Conservation (phyloP, 2,888 invertebrate species). For the Incurvaria masculella region DNA sequence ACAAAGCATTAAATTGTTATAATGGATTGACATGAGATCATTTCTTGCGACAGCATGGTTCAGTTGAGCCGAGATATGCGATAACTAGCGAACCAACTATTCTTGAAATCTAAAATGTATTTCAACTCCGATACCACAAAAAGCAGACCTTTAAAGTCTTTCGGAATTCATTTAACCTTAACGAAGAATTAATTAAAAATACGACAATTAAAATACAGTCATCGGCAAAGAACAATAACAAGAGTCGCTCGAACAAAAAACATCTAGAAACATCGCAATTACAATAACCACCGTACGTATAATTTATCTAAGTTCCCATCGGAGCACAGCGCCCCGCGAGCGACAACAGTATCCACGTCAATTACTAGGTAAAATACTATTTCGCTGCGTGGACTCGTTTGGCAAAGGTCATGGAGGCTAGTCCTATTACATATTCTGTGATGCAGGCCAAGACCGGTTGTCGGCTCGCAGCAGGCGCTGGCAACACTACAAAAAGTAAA, state of each 20-base stretch:
- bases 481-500: neutral
- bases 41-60: neutral
- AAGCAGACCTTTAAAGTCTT: neutral
- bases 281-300: neutral
- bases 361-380: neutral
- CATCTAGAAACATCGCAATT: neutral
- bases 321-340: neutral
- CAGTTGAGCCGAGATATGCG: neutral
- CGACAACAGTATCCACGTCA: neutral
- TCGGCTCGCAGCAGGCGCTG: neutral
- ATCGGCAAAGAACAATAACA: neutral
- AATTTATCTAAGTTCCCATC: neutral
- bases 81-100: neutral
- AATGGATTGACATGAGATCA: neutral
- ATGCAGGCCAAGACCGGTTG: neutral
- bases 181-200: neutral
- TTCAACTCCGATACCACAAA: neutral
- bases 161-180: neutral
- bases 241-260: neutral
- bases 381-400: neutral
- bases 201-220: neutral
- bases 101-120: neutral
- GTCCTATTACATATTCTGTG: too few relatives aligned
- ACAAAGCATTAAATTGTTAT: neutral
- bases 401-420: too few relatives aligned